These are phyloP conservation scores for Narcine bancroftii DNA, from an alignment of 2,113 vertebrate species.

Conservation along the genomic window DNA sequence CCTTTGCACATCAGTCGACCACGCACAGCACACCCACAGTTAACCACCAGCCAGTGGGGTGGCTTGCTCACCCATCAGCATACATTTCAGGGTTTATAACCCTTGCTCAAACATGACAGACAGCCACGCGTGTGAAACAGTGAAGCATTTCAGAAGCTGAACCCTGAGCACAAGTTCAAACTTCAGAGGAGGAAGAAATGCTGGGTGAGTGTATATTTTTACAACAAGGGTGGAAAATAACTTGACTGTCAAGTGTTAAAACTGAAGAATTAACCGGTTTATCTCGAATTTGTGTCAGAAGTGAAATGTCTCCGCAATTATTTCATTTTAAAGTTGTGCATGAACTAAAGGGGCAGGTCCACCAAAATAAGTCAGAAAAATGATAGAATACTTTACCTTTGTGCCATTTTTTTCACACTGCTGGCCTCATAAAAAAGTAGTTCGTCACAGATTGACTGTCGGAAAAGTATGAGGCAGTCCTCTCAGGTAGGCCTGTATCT, in stretches of 20 bases:
- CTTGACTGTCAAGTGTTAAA: constrained; percentile 7
- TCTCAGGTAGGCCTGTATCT: background rate
- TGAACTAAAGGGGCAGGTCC: background rate
- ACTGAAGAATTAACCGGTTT: background rate
- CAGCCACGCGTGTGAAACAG: background rate
- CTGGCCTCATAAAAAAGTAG: background rate
- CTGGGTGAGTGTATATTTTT: background rate
- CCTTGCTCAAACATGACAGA: background rate
- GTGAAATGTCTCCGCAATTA: background rate
- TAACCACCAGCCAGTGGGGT: background rate
- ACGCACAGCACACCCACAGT: background rate
- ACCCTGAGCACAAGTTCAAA: background rate
- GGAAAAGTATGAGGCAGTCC: background rate
- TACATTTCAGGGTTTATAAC: background rate
- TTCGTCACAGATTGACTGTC: no score
- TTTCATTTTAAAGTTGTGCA: background rate
- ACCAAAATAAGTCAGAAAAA: background rate
- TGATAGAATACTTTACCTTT: background rate
- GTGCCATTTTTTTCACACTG: background rate
- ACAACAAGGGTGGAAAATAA: background rate
- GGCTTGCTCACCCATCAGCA: no score
- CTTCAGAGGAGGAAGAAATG: background rate
- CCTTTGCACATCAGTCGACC: background rate
- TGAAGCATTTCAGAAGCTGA: background rate
- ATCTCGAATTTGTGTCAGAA: background rate